Conservation (phyloP, 2,797 vertebrate species). For the Amphiprion clarkii region DNA sequence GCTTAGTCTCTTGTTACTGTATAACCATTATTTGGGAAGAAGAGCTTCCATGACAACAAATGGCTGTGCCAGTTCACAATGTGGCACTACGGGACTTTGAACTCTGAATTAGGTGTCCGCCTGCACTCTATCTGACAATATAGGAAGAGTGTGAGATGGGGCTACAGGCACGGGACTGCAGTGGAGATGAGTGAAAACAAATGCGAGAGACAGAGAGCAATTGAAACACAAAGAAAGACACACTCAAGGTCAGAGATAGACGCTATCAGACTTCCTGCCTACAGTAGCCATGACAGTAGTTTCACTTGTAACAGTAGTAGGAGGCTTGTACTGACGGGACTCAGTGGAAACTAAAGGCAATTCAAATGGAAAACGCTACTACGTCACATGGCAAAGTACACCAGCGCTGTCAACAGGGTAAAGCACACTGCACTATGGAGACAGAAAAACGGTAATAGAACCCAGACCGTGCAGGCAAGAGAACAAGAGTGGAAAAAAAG, state of each 20-base stretch:
- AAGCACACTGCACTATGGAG: slow-evolving; percentile 21
- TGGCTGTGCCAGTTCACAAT: slow-evolving; percentile 16
- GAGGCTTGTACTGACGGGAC: slow-evolving; percentile 29
- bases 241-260: slow-evolving; percentile 58
- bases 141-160: background rate
- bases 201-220: slow-evolving; percentile 16
- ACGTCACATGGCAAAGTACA: slow-evolving; percentile 57
- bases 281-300: slow-evolving; percentile 32
- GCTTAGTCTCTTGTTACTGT: slow-evolving; percentile 36
- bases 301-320: slow-evolving; percentile 64
- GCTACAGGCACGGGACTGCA: background rate
- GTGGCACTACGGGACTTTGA: background rate
- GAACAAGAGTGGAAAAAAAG: background rate
- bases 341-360: slow-evolving; percentile 68
- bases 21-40: slow-evolving; percentile 19
- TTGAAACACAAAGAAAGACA: slow-evolving; percentile 36
- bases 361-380: slow-evolving; percentile 63
- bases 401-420: slow-evolving; percentile 27
- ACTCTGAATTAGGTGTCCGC: background rate
- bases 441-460: slow-evolving; percentile 21
- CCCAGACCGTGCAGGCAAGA: background rate
- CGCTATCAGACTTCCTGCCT: slow-evolving; percentile 54
- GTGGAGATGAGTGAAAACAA: slow-evolving; percentile 18
- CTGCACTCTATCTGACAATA: slow-evolving; percentile 1
- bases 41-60: slow-evolving; percentile 18